Percentiles rank a stretch among this genome's conserved stretches.
Evolutionary conservation across 2,113 vertebrate genomes (phyloP).

Genomic region (Bubo bubo): DNA sequence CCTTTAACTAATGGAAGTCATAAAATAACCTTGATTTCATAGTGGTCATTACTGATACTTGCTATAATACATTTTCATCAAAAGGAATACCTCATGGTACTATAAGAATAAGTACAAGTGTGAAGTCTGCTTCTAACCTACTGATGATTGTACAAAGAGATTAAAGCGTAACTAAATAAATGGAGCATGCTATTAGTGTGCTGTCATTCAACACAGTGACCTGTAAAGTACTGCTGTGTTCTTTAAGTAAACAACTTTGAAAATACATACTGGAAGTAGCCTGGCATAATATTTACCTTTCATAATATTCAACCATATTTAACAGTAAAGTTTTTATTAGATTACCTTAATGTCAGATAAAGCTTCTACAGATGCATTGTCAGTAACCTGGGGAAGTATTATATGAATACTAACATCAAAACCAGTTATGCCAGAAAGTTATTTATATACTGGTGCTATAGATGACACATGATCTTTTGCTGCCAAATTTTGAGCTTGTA

Average conservation of each 20-base stretch:
- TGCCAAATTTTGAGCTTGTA: not conserved
- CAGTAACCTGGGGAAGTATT: not conserved
- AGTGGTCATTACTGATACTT: not conserved
- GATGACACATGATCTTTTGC: not conserved
- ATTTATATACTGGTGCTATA: not conserved
- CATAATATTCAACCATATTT: not conserved
- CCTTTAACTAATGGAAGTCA: not conserved
- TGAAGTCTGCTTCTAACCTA: not conserved
- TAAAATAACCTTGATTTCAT: not conserved
- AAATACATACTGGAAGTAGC: not conserved
- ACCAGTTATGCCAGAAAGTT: not conserved
- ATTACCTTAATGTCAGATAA: not conserved
- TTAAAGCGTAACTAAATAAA: not conserved
- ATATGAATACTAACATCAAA: not conserved
- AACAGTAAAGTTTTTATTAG: not conserved
- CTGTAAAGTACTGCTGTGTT: not conserved
- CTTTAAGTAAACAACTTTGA: not conserved
- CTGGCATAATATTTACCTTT: not conserved
- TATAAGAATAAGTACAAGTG: not conserved
- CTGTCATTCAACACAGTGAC: not conserved
- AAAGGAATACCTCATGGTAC: not conserved
- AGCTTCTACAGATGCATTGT: not conserved
- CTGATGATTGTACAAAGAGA: not conserved
- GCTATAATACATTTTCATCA: not conserved
- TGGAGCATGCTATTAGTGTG: not conserved